A percentile compares a stretch with the other conserved stretches of the same genome.
Conservation (phyloP, 92 coral and sea anemone genomes). For the Diadumene lineata region DNA sequence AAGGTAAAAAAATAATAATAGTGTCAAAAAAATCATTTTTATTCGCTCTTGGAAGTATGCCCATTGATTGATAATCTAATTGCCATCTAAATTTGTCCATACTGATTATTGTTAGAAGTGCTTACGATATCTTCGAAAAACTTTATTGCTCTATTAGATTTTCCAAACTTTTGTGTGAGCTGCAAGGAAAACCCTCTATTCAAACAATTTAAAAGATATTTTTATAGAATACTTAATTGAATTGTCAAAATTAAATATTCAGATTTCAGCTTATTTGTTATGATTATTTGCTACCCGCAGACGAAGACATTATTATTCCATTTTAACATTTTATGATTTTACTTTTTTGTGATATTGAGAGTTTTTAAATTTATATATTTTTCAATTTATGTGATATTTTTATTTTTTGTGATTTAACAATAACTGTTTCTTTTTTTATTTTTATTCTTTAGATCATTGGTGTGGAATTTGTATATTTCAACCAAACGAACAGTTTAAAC, state of each 20-base stretch:
- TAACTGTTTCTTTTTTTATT: background rate
- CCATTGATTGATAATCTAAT: background rate
- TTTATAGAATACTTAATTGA: background rate
- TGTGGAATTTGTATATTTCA: slow-evolving; percentile 92
- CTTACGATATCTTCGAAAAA: background rate
- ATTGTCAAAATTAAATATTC: slow-evolving; percentile 2
- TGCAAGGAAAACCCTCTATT: background rate
- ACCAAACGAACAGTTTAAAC: slow-evolving; percentile 84
- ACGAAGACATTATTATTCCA: no score
- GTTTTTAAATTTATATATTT: background rate
- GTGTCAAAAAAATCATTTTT: background rate
- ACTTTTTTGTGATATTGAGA: background rate
- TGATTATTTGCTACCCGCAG: background rate
- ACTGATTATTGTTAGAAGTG: no score
- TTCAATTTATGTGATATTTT: background rate
- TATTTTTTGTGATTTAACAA: no score
- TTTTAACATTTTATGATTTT: background rate
- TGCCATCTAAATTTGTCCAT: background rate
- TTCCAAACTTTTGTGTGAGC: background rate
- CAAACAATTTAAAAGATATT: no score
- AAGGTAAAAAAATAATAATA: slow-evolving; percentile 57
- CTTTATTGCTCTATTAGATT: background rate
- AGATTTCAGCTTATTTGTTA: slow-evolving; percentile 21
- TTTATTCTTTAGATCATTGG: slow-evolving; percentile 77
- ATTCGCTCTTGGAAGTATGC: background rate